Evolutionary conservation across 1,140 invertebrate genomes (phyloP).

Genomic region (Gryon sp.): DNA sequence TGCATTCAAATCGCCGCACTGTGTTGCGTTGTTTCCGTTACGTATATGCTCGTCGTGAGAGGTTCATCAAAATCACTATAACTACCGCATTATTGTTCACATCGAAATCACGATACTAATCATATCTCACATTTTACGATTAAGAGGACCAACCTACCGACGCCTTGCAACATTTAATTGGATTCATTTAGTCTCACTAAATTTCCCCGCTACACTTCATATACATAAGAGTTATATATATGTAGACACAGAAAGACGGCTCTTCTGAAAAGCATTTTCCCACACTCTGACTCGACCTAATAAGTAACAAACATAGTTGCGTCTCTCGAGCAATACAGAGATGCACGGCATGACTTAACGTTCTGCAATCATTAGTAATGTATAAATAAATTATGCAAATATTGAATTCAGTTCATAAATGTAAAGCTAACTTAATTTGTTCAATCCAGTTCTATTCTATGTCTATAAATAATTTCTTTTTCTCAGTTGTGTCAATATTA

Average conservation of each 20-base stretch:
- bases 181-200: conserved; percentile 52
- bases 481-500: too few species aligned
- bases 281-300: conserved; percentile 48
- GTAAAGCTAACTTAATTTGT: too few species aligned
- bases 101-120: conserved; percentile 55
- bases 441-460: too few species aligned
- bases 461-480: too few species aligned
- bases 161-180: conserved; percentile 57
- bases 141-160: conserved; percentile 42
- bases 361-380: conserved; percentile 38
- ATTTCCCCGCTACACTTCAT: conserved; percentile 34
- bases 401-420: conserved; percentile 1
- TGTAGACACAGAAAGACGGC: conserved; percentile 29
- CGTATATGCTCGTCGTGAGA: conserved; percentile 38
- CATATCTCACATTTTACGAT: conserved; percentile 50
- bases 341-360: conserved; percentile 27
- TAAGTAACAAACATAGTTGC: conserved; percentile 27
- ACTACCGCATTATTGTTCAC: conserved; percentile 55
- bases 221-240: conserved; percentile 8
- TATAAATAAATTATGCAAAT: conserved; percentile 35
- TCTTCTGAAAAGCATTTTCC: conserved; percentile 55
- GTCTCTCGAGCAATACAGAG: conserved; percentile 52
- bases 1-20: neutral
- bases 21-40: conserved; percentile 24
- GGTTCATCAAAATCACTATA: conserved; percentile 10